Conservation (phyloP, 2,888 invertebrate species). For the Latheticus oryzae region DNA sequence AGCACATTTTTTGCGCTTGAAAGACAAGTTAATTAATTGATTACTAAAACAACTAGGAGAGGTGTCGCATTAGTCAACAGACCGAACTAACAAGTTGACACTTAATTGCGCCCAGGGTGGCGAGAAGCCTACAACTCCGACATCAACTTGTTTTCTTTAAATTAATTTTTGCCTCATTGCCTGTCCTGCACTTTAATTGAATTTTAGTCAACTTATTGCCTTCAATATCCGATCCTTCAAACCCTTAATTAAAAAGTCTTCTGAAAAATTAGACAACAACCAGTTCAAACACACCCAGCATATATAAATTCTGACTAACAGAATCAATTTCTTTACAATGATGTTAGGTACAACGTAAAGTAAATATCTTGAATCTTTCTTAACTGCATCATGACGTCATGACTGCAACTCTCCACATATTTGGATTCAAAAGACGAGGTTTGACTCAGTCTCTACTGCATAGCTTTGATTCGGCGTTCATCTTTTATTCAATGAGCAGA, state of each 20-base stretch:
- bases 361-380: too few species aligned
- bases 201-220: conserved; percentile 37
- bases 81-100: conserved; percentile 39
- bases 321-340: conserved; percentile 19
- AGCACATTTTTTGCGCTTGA: conserved; percentile 20
- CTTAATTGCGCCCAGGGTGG: conserved; percentile 38
- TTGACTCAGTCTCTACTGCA: conserved; percentile 24
- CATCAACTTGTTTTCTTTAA: conserved; percentile 39
- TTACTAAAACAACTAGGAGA: conserved; percentile 34
- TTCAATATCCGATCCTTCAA: conserved; percentile 32
- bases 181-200: conserved; percentile 35
- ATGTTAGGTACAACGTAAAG: too few species aligned
- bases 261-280: conserved; percentile 34
- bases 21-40: conserved; percentile 37
- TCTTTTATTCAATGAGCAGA: conserved; percentile 29
- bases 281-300: conserved; percentile 31
- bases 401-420: conserved; percentile 21
- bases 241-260: conserved; percentile 37
- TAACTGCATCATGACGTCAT: conserved; percentile 18
- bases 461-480: conserved; percentile 28
- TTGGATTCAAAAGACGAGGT: conserved; percentile 18
- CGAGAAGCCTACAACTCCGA: conserved; percentile 32
- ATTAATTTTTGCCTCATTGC: conserved; percentile 38
- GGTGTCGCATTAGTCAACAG: conserved; percentile 39
- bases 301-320: conserved; percentile 25